Percentiles rank a stretch among this genome's conserved stretches.
phyloP scores from a whole-genome alignment of 2,797 vertebrate genomes.

The Lagodon rhomboides region DNA sequence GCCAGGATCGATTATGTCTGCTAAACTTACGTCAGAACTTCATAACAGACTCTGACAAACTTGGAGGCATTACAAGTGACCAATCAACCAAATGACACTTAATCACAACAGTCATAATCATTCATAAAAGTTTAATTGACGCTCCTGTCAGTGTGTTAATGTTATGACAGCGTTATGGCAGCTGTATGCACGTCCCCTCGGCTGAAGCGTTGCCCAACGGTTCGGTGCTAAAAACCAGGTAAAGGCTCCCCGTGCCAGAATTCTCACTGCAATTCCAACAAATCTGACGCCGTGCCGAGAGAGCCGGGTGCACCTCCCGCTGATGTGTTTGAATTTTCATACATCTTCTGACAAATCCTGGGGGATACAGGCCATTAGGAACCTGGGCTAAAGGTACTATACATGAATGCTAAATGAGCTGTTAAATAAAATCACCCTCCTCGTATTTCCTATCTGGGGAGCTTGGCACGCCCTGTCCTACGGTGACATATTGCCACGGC shows the following conservation, averaged over 20 bases:
- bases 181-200: neutral
- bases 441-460: constrained; percentile 68
- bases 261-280: constrained; percentile 47
- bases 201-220: constrained; percentile 21
- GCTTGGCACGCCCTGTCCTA: constrained; percentile 48
- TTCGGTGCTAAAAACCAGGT: constrained; percentile 27
- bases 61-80: constrained; percentile 12
- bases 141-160: neutral
- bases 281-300: constrained; percentile 44
- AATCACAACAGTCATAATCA: constrained; percentile 9
- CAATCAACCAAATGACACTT: constrained; percentile 7
- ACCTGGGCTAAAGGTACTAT: constrained; percentile 74
- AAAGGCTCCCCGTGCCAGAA: constrained; percentile 45
- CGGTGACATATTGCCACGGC: constrained; percentile 59
- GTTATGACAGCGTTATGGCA: neutral
- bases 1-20: neutral
- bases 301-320: constrained; percentile 60
- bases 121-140: constrained; percentile 17
- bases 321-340: constrained; percentile 79
- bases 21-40: neutral
- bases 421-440: constrained; percentile 80
- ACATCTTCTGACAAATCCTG: constrained; percentile 78
- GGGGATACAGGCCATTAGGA: constrained; percentile 74
- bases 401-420: constrained; percentile 83
- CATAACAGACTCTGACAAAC: neutral